Conservation (phyloP, 2,888 invertebrate species). For the Erebia palarica region DNA sequence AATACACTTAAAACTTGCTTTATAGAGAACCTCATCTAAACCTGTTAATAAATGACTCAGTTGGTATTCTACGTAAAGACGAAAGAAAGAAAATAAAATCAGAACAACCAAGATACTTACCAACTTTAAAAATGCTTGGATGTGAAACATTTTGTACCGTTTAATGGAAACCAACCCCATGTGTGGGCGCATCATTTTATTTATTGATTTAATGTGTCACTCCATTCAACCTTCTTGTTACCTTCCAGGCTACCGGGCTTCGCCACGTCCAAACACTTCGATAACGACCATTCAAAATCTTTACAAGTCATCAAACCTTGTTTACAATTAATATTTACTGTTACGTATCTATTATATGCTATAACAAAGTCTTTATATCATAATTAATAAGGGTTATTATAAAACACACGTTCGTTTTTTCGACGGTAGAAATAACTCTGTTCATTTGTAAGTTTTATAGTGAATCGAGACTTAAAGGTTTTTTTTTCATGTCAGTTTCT, state of each 20-base stretch:
- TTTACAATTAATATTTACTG: conserved; percentile 30
- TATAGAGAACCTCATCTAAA: not conserved
- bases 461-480: conserved; percentile 61
- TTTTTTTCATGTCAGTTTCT: conserved; percentile 43
- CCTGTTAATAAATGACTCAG: not conserved
- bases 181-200: conserved; percentile 70
- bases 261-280: conserved; percentile 49
- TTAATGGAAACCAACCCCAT: conserved; percentile 49
- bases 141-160: not conserved
- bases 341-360: not conserved
- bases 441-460: conserved; percentile 58
- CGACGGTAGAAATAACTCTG: conserved; percentile 39
- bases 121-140: not conserved
- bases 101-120: not conserved
- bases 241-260: conserved; percentile 70
- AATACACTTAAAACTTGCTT: no score
- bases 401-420: conserved; percentile 14
- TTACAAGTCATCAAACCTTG: conserved; percentile 55
- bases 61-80: not conserved
- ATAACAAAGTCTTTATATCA: conserved; percentile 45
- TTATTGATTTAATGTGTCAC: conserved; percentile 65
- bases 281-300: conserved; percentile 56
- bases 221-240: conserved; percentile 69
- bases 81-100: not conserved
- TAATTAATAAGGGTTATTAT: conserved; percentile 44